These are phyloP conservation scores for Nixonia krombeini DNA, from an alignment of 1,140 invertebrate species.

Conservation along the genomic window DNA sequence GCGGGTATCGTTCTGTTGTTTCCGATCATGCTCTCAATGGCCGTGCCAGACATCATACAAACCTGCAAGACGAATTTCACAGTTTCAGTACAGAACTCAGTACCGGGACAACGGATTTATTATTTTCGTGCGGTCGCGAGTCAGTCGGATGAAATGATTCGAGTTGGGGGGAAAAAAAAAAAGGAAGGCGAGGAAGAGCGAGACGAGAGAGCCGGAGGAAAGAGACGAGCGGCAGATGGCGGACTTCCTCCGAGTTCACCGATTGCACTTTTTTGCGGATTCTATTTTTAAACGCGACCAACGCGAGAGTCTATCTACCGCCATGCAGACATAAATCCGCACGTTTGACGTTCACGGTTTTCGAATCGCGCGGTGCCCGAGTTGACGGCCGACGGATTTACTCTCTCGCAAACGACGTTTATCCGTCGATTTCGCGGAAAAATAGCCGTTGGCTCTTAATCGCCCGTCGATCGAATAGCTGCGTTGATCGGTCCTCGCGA, in stretches of 20 bases:
- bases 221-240: slow-evolving; percentile 36
- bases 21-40: slow-evolving; percentile 65
- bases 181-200: slow-evolving; percentile 6
- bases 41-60: slow-evolving; percentile 74
- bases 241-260: slow-evolving; percentile 30
- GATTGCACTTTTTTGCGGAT: slow-evolving; percentile 59
- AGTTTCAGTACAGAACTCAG: background rate
- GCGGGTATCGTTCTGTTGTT: slow-evolving; percentile 67
- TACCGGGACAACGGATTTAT: background rate
- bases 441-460: too few relatives aligned
- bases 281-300: slow-evolving; percentile 66
- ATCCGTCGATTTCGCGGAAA: too few relatives aligned
- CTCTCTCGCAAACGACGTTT: too few relatives aligned
- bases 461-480: too few relatives aligned
- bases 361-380: slow-evolving; percentile 14
- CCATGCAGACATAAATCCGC: slow-evolving; percentile 46
- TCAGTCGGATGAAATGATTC: slow-evolving; percentile 1
- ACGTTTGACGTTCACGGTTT: slow-evolving; percentile 12
- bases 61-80: slow-evolving; percentile 65
- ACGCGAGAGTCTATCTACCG: slow-evolving; percentile 66
- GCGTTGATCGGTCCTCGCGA: too few relatives aligned
- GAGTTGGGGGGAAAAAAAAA: slow-evolving; percentile 4
- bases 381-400: slow-evolving; percentile 13
- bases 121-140: background rate
- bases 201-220: slow-evolving; percentile 5